Evolutionary conservation across 1,140 invertebrate species (phyloP), one percentile per base, ranked within the genome.

Genomic region (Neodiprion fabricii): DNA sequence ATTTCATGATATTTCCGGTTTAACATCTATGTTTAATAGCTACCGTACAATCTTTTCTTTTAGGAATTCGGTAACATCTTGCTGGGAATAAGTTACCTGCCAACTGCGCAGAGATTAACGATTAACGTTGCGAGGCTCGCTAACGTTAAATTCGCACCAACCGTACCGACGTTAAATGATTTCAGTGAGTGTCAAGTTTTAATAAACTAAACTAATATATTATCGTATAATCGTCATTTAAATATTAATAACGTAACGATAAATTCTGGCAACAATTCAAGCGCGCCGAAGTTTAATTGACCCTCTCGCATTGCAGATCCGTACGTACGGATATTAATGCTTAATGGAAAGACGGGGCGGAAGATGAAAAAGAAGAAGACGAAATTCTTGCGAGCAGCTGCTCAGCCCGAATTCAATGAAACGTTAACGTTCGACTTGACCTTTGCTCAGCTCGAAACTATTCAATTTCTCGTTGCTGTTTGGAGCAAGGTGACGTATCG

Each of bases 341-440:
- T 91, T 70, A 86, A 88, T 77, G 86, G 86, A 73, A 88, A 82
- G 74, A 86, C 85, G 4, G 90, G 90, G 0, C 86, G 88, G 67
- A 84, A 89, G 17, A 80, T 91, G n/a, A 90, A 89, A 71, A 90
- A 90, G 79, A 91, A 89, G 50, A 91, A 90, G 81, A 91, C 91
- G 0, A 83, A 84, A 61, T 77, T 82, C 7, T 76, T 85, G 17
- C 73, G 49, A 4, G 83, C 82, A 0, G 80, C 80, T 3, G 75
- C 78, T 17, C 85, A 88, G 21, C 86, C 89, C 9, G 85, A 88
- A 48, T 90, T 89, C 72, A 89, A 91, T 73, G 90, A 91, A 75
- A 89, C 86, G 7, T 74, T 91, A 1, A 90, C 89, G 8, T 91
- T 91, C 78, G 90, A 91, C 80, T 77, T 91, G 5, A 80, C 85